Percentiles rank a stretch among this genome's conserved stretches.
phyloP scores from a whole-genome alignment of 2,888 invertebrate genomes.

The Tolmerus cingulatus region DNA sequence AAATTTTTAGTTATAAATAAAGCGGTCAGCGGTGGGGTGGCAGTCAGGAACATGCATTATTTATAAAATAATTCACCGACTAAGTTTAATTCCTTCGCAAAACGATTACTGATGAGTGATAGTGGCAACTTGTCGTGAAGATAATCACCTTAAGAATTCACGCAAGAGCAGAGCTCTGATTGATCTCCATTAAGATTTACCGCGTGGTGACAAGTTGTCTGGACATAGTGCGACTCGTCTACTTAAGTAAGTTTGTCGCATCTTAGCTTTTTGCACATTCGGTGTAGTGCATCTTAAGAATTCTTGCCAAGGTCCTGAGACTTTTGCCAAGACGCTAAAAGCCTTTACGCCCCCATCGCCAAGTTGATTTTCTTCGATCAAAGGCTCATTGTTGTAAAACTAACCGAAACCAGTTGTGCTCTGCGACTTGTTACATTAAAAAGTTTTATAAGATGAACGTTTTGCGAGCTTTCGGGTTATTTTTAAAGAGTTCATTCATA shows the following conservation, averaged over 20 bases:
- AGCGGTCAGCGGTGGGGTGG: neutral
- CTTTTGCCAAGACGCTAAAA: neutral
- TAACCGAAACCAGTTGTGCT: neutral
- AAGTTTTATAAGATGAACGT: neutral
- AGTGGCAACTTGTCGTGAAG: neutral
- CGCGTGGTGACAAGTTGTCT: neutral
- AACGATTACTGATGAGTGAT: neutral
- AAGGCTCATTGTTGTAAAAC: neutral
- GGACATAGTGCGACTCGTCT: neutral
- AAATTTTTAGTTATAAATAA: conserved; percentile 12
- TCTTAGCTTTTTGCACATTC: neutral
- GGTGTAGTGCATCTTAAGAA: neutral
- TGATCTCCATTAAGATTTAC: neutral
- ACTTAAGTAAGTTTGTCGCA: neutral
- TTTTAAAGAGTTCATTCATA: conserved; percentile 22
- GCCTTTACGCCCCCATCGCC: neutral
- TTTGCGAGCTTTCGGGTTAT: neutral
- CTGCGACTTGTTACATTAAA: neutral
- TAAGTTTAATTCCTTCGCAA: neutral
- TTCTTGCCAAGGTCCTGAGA: neutral
- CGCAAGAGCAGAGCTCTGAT: neutral
- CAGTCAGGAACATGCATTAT: neutral
- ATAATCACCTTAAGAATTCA: neutral
- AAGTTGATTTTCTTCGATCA: neutral
- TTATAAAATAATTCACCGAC: neutral